Conservation (phyloP, 2,113 vertebrate genomes). For the Ascaphus truei region DNA sequence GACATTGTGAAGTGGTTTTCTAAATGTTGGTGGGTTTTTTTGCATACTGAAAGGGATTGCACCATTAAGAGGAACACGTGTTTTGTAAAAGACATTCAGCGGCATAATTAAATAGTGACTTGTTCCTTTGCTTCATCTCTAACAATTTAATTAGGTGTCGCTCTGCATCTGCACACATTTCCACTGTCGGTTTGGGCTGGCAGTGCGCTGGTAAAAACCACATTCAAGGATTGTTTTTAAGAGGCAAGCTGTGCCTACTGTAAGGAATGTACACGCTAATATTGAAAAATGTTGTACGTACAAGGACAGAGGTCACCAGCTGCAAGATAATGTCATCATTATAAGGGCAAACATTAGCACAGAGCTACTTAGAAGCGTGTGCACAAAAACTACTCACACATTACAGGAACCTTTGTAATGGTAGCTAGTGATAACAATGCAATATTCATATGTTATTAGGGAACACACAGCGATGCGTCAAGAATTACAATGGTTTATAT, state of each 20-base stretch:
- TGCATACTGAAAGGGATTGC: no score
- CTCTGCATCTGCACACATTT: constrained; percentile 19
- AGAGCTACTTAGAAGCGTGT: neutral
- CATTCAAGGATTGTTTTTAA: no score
- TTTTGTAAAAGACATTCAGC: constrained; percentile 12
- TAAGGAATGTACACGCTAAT: no score
- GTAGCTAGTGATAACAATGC: neutral
- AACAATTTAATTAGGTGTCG: constrained; percentile 21
- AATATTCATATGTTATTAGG: constrained; percentile 1
- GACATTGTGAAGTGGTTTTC: no score
- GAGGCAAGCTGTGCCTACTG: no score
- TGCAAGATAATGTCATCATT: constrained; percentile 25
- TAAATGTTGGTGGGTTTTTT: no score
- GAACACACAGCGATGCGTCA: neutral
- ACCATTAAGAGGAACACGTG: neutral
- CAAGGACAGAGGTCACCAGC: neutral
- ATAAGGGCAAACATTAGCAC: constrained; percentile 33
- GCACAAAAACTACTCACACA: constrained; percentile 1
- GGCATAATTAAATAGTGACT: no score
- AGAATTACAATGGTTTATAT: no score
- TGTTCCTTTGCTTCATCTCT: no score
- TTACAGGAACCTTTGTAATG: no score
- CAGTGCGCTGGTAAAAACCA: no score
- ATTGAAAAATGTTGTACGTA: constrained; percentile 4
- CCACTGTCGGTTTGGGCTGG: no score